Conservation (phyloP, 2,888 invertebrate genomes). For the Leucophenga maculata region DNA sequence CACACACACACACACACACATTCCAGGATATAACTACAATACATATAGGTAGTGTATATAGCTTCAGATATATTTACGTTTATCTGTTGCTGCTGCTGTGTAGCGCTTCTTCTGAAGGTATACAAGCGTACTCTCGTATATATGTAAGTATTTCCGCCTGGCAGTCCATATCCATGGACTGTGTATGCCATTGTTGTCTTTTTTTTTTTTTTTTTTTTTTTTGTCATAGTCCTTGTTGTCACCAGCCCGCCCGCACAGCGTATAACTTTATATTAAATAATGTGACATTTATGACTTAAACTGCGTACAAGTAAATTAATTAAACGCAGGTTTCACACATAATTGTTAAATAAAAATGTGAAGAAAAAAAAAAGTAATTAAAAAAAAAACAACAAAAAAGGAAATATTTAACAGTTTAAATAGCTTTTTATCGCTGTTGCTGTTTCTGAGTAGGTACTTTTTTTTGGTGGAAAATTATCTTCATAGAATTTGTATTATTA, state of each 20-base stretch:
- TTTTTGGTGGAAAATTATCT: too few relatives aligned
- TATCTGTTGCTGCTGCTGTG: not conserved
- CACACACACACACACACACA: too few relatives aligned
- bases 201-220: too few relatives aligned
- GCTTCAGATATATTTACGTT: not conserved
- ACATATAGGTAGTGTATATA: too few relatives aligned
- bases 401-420: not conserved
- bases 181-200: not conserved
- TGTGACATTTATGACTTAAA: conserved; percentile 25
- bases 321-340: conserved; percentile 22
- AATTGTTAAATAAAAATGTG: conserved; percentile 13
- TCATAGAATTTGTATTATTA: too few relatives aligned
- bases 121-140: too few relatives aligned
- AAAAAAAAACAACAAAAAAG: conserved; percentile 2
- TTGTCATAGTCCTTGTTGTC: conserved; percentile 3
- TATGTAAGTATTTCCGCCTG: too few relatives aligned
- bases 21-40: too few relatives aligned
- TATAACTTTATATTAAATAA: conserved; percentile 20
- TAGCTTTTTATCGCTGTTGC: not conserved
- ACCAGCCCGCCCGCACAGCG: not conserved
- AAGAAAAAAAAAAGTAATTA: not conserved
- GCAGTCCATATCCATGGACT: too few relatives aligned
- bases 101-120: too few relatives aligned
- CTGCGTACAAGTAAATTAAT: conserved; percentile 18
- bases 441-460: too few relatives aligned